Evolutionary conservation across 1,140 invertebrate species (phyloP).

Genomic region (Ruditapes philippinarum): DNA sequence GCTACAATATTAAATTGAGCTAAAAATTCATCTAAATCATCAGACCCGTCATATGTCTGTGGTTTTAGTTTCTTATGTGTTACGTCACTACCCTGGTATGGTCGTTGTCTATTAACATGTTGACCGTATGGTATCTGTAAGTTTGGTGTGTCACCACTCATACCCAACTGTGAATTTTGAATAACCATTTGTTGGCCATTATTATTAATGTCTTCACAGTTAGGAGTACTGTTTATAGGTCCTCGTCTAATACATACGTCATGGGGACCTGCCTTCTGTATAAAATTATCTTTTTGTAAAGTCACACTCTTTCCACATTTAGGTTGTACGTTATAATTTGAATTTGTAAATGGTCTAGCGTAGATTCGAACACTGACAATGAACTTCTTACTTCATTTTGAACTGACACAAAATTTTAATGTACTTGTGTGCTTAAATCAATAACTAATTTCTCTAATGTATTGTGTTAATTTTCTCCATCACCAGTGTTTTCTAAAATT

Average conservation of each 20-base stretch:
- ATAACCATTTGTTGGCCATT: background rate
- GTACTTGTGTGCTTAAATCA: background rate
- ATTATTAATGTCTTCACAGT: background rate
- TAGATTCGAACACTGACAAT: background rate
- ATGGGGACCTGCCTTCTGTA: background rate
- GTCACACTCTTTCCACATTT: background rate
- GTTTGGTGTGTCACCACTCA: background rate
- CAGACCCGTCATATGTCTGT: constrained; percentile 38
- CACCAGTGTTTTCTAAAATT: background rate
- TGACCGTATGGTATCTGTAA: no score
- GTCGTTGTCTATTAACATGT: background rate
- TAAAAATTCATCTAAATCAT: constrained; percentile 24
- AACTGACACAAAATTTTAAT: background rate
- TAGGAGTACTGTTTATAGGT: background rate
- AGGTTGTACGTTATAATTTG: background rate
- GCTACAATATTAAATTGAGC: constrained; percentile 44
- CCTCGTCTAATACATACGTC: background rate
- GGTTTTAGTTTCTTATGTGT: background rate
- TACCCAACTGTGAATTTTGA: background rate
- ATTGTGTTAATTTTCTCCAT: background rate
- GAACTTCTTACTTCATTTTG: constrained; percentile 3
- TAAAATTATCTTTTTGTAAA: background rate
- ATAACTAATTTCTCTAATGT: background rate
- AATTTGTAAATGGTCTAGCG: background rate
- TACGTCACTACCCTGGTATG: background rate